Base-by-base conservation (phyloP, 1,140 invertebrate genomes). In the Metaphire vulgaris region DNA sequence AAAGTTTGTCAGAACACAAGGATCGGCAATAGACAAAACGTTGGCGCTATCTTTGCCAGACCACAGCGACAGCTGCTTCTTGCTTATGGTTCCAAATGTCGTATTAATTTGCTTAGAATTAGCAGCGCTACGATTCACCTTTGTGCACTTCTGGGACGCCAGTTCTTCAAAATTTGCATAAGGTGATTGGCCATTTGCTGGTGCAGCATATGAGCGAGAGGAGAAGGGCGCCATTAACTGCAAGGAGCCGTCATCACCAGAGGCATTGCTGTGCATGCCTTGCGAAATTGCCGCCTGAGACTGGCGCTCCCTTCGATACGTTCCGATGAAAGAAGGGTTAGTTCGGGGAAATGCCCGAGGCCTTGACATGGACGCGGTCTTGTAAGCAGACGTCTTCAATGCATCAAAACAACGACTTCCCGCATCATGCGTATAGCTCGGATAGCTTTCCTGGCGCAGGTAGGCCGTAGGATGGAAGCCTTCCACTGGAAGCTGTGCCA, bases 261-360 rank as follows among this genome's bases (percentile, higher is more conserved):
- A 56, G 6, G 41, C 6, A 56, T 12, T 56, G 21, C 21, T 6
- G 41, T 56, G 41, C 41, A 56, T 12, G 21, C 41, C 21, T 6
- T 12, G 6, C 6, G 41, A 21, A 56, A 56, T 56, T 56, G 6
- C 21, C 21, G 41, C 41, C 6, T 56, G 21, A 56, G 41, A 56
- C 21, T 56, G 41, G 41, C 41, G 41, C 6, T 56, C 41, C 28
- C 83, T 74, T 76, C 81, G 80, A 41, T 81, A 80, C 29, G 83
- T 80, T 30, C 83, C 83, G 21, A 85, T 81, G 75, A 84, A 86
- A 28, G 84, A 81, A 72, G 85, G 85, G 78, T 86, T 86, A 30
- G 85, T 86, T 74, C 85, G 77, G 16, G 85, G 85, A 78, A 86
- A 86, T 33, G 83, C 79, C 31, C 85, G 76, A 32, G 80, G 79